A percentile compares a stretch with the other conserved stretches of the same genome.
These are phyloP conservation scores for Gandaritis pyraliata DNA, from an alignment of 2,888 invertebrate genomes.

Conservation along the genomic window DNA sequence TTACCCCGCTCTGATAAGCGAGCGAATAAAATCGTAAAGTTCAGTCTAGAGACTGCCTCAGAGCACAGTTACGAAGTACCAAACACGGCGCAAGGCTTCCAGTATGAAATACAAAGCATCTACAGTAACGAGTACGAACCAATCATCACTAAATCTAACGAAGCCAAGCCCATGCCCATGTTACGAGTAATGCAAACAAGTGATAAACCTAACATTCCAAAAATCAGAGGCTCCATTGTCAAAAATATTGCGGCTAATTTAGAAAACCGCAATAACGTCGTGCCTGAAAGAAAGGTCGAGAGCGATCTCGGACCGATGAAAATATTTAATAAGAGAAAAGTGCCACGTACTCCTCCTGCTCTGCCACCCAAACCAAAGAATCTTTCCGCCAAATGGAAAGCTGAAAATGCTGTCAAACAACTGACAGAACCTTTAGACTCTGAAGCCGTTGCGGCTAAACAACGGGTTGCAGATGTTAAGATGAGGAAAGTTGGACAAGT, in stretches of 20 bases:
- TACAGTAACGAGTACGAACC: constrained; percentile 91
- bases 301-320: constrained; percentile 73
- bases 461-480: constrained; percentile 85
- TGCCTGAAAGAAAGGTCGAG: constrained; percentile 78
- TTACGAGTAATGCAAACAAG: constrained; percentile 58
- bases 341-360: constrained; percentile 88
- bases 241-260: constrained; percentile 81
- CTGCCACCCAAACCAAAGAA: constrained; percentile 92
- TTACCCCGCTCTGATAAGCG: constrained; percentile 76
- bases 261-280: constrained; percentile 68
- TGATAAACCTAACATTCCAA: constrained; percentile 67
- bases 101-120: constrained; percentile 86
- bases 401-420: constrained; percentile 74
- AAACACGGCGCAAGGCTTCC: constrained; percentile 79
- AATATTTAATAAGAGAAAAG: constrained; percentile 82
- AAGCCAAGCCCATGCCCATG: constrained; percentile 64
- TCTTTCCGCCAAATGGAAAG: constrained; percentile 87
- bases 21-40: constrained; percentile 80
- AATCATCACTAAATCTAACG: constrained; percentile 82
- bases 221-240: constrained; percentile 79
- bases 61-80: constrained; percentile 87
- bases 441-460: constrained; percentile 84
- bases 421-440: constrained; percentile 79
- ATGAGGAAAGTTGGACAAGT: constrained; percentile 80
- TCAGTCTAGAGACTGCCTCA: constrained; percentile 80